phyloP scores from a whole-genome alignment of 64 coral and sea anemone genomes.

The Montipora sp. region DNA sequence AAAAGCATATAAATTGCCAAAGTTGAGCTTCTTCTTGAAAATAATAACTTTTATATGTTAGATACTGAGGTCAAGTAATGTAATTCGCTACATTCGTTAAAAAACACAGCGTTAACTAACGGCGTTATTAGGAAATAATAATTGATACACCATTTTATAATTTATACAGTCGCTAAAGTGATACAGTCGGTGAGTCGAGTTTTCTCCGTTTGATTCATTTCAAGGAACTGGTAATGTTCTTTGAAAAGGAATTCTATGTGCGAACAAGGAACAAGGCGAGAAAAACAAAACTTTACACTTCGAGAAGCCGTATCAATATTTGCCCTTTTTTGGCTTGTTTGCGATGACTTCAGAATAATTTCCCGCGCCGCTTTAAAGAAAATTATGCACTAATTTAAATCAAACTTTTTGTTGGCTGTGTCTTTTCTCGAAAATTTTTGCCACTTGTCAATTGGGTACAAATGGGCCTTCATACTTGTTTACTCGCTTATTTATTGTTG shows the following conservation, averaged over 20 bases:
- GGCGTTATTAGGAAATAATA: constrained; percentile 13
- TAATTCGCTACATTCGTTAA: background rate
- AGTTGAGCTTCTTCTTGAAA: no score
- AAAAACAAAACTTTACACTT: background rate
- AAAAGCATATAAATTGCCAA: no score
- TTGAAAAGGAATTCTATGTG: background rate
- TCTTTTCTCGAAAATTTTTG: background rate
- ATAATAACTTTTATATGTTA: no score
- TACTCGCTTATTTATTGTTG: constrained; percentile 11
- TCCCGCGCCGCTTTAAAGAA: background rate
- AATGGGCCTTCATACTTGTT: background rate
- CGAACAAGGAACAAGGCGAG: background rate
- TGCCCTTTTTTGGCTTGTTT: background rate
- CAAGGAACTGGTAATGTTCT: background rate
- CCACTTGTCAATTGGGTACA: background rate
- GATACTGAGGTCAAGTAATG: background rate
- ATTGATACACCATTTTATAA: background rate
- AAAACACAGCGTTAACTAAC: background rate
- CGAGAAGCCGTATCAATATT: constrained; percentile 29
- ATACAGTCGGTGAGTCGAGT: background rate
- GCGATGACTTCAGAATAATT: constrained; percentile 40
- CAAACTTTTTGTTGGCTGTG: background rate
- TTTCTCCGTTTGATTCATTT: background rate
- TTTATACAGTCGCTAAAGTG: background rate
- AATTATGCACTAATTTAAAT: background rate